Evolutionary conservation across 2,888 invertebrate species (phyloP).

Genomic region (Aspidapion aeneum): DNA sequence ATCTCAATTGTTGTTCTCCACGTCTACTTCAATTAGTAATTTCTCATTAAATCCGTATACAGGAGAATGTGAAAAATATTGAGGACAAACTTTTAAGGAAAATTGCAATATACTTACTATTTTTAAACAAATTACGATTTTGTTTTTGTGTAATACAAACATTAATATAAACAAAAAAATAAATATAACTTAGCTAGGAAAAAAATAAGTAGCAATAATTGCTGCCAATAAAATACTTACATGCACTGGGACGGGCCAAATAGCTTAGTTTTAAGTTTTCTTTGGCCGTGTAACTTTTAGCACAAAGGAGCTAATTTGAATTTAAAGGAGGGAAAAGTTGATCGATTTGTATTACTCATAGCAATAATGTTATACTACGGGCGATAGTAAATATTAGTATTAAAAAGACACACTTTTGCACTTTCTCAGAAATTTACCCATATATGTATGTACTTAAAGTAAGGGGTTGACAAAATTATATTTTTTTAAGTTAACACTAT

Average conservation of each 20-base stretch:
- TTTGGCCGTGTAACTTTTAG: constrained; percentile 2
- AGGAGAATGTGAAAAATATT: neutral
- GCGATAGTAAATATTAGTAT: no score
- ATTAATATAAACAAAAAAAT: neutral
- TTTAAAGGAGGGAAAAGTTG: neutral
- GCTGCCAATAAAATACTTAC: neutral
- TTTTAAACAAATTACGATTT: neutral
- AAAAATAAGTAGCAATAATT: neutral
- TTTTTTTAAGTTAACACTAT: no score
- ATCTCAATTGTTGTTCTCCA: neutral
- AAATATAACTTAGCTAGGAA: neutral
- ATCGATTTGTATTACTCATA: neutral
- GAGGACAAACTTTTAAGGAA: neutral
- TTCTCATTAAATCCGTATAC: neutral
- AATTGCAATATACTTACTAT: neutral
- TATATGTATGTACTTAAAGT: no score
- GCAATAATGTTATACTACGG: no score
- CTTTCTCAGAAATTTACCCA: no score
- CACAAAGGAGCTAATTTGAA: neutral
- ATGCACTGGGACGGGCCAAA: neutral
- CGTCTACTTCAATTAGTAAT: neutral
- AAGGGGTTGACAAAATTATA: neutral
- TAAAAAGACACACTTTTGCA: no score
- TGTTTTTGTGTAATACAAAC: neutral
- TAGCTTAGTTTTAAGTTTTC: neutral